Conservation (phyloP, 1,140 invertebrate species). For the Littorina saxatilis region DNA sequence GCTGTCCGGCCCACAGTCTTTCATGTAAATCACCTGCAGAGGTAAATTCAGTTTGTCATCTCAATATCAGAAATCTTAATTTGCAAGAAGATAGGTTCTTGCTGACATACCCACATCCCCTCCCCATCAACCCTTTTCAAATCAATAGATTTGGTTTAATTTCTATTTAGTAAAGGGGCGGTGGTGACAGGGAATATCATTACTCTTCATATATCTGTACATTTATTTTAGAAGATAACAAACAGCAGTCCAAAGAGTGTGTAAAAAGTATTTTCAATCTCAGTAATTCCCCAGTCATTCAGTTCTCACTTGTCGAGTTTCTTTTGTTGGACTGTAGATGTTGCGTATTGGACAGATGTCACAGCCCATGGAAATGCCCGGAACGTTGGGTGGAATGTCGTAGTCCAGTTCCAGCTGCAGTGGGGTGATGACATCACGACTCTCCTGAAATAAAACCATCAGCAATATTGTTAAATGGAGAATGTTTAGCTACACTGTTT, state of each 20-base stretch:
- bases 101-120: neutral
- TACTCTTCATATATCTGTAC: too few relatives aligned
- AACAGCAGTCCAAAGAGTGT: too few relatives aligned
- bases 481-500: neutral
- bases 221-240: too few relatives aligned
- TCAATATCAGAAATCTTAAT: neutral
- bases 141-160: too few relatives aligned
- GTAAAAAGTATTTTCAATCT: too few relatives aligned
- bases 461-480: too few relatives aligned
- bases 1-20: constrained; percentile 47
- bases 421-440: constrained; percentile 47
- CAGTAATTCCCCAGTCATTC: too few relatives aligned
- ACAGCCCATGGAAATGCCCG: constrained; percentile 35
- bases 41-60: neutral
- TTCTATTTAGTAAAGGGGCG: too few relatives aligned
- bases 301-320: constrained; percentile 18
- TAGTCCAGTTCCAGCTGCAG: constrained; percentile 43
- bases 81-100: too few relatives aligned
- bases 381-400: constrained; percentile 33
- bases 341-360: constrained; percentile 48
- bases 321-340: constrained; percentile 38
- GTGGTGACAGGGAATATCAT: too few relatives aligned
- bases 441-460: constrained; percentile 40
- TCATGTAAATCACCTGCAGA: constrained; percentile 47
- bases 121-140: neutral